phyloP scores from a whole-genome alignment of 2,888 invertebrate species.

The Drosophila neonasuta region DNA sequence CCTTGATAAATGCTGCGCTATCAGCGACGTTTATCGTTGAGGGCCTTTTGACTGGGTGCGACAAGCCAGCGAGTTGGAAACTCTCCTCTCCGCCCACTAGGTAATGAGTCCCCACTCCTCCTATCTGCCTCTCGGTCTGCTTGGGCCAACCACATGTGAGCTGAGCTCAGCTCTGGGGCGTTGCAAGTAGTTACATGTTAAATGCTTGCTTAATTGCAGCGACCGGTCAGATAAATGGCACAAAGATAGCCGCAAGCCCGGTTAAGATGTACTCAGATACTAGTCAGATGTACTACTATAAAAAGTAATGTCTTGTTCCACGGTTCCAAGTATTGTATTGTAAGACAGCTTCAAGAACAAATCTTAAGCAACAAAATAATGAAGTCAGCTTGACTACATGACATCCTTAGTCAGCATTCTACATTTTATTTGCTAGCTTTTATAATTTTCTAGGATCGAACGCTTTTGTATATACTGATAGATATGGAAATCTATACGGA shows the following conservation, averaged over 20 bases:
- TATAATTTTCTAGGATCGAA: too few species aligned
- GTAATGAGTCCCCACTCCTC: neutral
- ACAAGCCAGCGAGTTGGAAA: constrained; percentile 74
- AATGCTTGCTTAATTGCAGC: constrained; percentile 65
- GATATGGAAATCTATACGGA: too few species aligned
- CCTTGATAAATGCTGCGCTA: constrained; percentile 72
- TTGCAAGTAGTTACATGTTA: constrained; percentile 68
- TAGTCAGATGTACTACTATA: neutral
- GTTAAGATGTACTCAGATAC: neutral
- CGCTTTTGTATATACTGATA: too few species aligned
- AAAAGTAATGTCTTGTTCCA: neutral
- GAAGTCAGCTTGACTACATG: too few species aligned
- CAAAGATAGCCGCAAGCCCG: constrained; percentile 17
- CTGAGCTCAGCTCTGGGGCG: constrained; percentile 60
- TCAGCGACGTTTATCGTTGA: constrained; percentile 72
- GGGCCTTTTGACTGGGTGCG: constrained; percentile 65
- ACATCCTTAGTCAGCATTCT: too few species aligned
- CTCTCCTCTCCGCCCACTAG: constrained; percentile 20
- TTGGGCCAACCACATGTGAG: constrained; percentile 18
- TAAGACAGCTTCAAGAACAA: too few species aligned
- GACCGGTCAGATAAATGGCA: constrained; percentile 54
- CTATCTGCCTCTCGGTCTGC: constrained; percentile 18
- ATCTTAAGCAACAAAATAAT: too few species aligned
- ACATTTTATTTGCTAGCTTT: too few species aligned
- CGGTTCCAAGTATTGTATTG: neutral